Percentiles rank a stretch among this genome's conserved stretches.
phyloP scores from a whole-genome alignment of 1,140 invertebrate species.

The Parapsyche elsis region DNA sequence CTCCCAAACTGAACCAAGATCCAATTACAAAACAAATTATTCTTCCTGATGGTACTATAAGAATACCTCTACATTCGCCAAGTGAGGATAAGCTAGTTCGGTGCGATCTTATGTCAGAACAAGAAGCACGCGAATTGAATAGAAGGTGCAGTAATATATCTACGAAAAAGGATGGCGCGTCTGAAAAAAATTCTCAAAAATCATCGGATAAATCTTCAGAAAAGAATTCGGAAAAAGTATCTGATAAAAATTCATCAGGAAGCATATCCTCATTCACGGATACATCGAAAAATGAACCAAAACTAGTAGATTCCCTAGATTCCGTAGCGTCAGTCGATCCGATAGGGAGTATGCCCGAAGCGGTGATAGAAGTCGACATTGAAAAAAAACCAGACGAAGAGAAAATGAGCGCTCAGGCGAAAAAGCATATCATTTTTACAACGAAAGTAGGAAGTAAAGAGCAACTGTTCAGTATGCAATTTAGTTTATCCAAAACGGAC shows the following conservation, averaged over 20 bases:
- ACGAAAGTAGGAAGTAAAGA: slow-evolving; percentile 64
- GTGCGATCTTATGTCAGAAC: slow-evolving; percentile 52
- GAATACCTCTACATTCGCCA: slow-evolving; percentile 68
- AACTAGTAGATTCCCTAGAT: neutral
- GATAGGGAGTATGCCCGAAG: slow-evolving; percentile 4
- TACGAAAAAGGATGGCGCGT: slow-evolving; percentile 46
- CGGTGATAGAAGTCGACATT: slow-evolving; percentile 28
- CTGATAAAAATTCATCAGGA: slow-evolving; percentile 18
- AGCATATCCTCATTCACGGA: slow-evolving; percentile 26
- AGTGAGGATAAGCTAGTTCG: slow-evolving; percentile 59
- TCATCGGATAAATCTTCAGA: slow-evolving; percentile 42
- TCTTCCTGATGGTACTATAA: slow-evolving; percentile 66
- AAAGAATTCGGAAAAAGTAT: slow-evolving; percentile 9
- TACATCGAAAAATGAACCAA: slow-evolving; percentile 4
- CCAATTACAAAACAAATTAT: slow-evolving; percentile 59
- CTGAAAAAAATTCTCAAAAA: slow-evolving; percentile 44
- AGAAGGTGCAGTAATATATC: slow-evolving; percentile 49
- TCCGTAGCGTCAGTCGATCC: neutral
- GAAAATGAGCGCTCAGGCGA: slow-evolving; percentile 54
- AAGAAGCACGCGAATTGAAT: slow-evolving; percentile 52
- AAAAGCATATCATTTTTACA: slow-evolving; percentile 62
- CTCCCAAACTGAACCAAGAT: neutral
- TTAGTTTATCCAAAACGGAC: slow-evolving; percentile 65
- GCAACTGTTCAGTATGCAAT: slow-evolving; percentile 64
- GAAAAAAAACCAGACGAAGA: slow-evolving; percentile 45